Evolutionary conservation across 2,888 invertebrate genomes (phyloP).

Genomic region (Himalopsyche japonica): DNA sequence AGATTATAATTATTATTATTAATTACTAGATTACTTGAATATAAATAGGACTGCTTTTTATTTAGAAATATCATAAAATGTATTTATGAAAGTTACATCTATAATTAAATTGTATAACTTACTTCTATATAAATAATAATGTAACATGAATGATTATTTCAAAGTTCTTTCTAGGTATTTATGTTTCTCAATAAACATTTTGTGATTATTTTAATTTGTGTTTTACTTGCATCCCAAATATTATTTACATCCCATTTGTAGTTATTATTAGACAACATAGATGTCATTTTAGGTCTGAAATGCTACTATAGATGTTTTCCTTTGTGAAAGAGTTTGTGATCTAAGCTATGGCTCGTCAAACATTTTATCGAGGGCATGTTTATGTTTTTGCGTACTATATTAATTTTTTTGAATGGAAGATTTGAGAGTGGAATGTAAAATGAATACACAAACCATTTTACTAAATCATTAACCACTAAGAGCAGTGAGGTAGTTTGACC

Average conservation of each 20-base stretch:
- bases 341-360: no score
- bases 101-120: neutral
- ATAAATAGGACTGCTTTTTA: neutral
- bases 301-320: neutral
- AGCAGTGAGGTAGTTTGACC: no score
- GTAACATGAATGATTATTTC: neutral
- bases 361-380: no score
- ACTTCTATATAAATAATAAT: neutral
- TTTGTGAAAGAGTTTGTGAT: no score
- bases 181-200: slow-evolving; percentile 29
- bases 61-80: neutral
- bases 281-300: no score
- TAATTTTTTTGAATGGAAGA: no score
- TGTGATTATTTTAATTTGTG: slow-evolving; percentile 14
- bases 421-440: no score
- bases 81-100: neutral
- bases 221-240: neutral
- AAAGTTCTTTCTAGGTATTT: slow-evolving; percentile 26
- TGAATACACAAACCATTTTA: no score
- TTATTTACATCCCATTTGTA: no score
- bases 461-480: no score
- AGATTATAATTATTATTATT: neutral
- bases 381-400: no score
- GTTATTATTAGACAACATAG: no score
- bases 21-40: neutral